Percentiles rank a stretch among this genome's conserved stretches.
Conservation (phyloP, 1,140 invertebrate species). For the Scaptomyza hsui region DNA sequence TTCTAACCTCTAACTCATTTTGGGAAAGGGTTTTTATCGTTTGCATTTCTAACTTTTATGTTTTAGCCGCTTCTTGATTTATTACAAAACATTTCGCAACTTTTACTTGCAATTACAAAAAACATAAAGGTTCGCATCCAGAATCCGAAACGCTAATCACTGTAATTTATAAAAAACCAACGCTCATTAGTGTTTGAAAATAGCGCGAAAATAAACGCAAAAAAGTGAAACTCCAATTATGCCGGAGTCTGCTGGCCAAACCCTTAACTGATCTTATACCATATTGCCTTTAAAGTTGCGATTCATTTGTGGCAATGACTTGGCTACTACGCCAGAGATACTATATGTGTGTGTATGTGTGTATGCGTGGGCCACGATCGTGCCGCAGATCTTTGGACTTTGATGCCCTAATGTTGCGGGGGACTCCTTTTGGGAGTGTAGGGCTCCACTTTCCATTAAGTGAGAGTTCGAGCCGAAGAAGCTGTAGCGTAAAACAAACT, state of each 20-base stretch:
- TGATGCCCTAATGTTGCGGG: constrained; percentile 23
- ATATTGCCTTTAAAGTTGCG: too few species aligned
- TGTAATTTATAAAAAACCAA: constrained; percentile 56
- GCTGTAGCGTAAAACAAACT: constrained; percentile 76
- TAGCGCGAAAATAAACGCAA: constrained; percentile 7
- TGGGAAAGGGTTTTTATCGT: constrained; percentile 72
- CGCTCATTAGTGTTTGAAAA: constrained; percentile 19
- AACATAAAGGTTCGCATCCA: neutral
- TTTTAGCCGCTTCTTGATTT: constrained; percentile 59
- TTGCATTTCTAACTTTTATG: constrained; percentile 41
- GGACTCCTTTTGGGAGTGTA: neutral
- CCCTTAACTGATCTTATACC: constrained; percentile 6
- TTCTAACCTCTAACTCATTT: constrained; percentile 56
- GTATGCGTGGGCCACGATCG: constrained; percentile 50
- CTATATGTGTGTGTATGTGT: too few species aligned
- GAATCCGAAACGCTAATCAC: constrained; percentile 53
- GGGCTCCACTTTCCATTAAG: constrained; percentile 31
- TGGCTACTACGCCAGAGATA: constrained; percentile 24
- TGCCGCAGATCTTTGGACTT: constrained; percentile 54
- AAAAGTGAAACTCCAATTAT: constrained; percentile 17
- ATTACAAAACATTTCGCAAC: constrained; percentile 53
- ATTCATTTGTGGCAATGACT: constrained; percentile 75
- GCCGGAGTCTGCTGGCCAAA: neutral
- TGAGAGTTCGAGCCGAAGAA: constrained; percentile 21
- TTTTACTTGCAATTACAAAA: constrained; percentile 74